Conservation (phyloP, 2,797 vertebrate species). For the Lacerta agilis region DNA sequence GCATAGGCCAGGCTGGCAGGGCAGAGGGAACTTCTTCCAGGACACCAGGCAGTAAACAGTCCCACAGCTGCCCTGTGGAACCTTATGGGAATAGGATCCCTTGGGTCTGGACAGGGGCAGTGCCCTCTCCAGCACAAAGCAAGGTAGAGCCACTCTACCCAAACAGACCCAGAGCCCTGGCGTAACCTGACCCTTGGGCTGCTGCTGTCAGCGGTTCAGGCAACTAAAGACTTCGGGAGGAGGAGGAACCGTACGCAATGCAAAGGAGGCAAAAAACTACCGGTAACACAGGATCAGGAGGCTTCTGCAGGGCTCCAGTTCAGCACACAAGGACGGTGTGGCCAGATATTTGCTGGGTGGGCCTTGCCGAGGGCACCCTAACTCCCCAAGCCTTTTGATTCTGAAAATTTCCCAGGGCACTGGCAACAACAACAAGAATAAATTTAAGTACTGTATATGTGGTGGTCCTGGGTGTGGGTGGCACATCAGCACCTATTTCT, state of each 20-base stretch:
- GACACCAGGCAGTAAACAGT: not conserved
- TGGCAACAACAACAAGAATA: not conserved
- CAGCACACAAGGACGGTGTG: not conserved
- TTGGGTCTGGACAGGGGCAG: not conserved
- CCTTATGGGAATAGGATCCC: not conserved
- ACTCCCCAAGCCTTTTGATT: not conserved
- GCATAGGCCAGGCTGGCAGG: slow-evolving; percentile 61
- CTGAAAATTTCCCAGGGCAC: not conserved
- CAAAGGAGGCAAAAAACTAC: not conserved
- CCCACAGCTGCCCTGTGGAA: not conserved
- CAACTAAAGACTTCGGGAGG: not conserved
- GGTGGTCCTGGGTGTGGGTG: not conserved
- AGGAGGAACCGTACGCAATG: not conserved
- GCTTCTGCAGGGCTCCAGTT: not conserved
- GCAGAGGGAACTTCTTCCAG: not conserved
- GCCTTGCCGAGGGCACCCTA: slow-evolving; percentile 52
- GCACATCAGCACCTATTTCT: not conserved
- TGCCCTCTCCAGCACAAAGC: not conserved
- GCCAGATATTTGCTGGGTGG: no score
- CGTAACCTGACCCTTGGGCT: slow-evolving; percentile 28
- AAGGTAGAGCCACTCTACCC: not conserved
- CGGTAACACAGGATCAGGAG: no score
- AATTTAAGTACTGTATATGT: not conserved
- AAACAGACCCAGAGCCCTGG: not conserved
- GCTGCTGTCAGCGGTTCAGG: slow-evolving; percentile 25